Percentiles rank a stretch among this genome's conserved stretches.
Evolutionary conservation across 2,888 invertebrate genomes (phyloP).

Genomic region (Morpho deidamia): DNA sequence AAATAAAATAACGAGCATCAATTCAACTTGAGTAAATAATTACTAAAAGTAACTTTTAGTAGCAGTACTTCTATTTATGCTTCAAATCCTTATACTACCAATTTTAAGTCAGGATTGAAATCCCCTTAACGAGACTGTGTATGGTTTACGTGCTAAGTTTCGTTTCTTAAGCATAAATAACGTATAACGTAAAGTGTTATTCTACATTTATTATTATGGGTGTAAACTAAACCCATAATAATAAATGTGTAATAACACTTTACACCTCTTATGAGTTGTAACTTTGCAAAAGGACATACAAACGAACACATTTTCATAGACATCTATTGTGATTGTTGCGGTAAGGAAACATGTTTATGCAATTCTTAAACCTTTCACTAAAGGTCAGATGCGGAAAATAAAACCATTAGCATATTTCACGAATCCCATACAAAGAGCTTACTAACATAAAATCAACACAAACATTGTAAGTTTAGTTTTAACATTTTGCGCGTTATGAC

Average conservation of each 20-base stretch:
- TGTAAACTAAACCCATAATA: background rate
- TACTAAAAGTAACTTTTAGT: too few relatives aligned
- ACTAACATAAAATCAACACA: conserved; percentile 32
- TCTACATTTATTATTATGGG: too few relatives aligned
- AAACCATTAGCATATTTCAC: conserved; percentile 32
- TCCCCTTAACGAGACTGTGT: too few relatives aligned
- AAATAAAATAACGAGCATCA: too few relatives aligned
- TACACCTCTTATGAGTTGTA: background rate
- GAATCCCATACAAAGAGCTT: conserved; percentile 25
- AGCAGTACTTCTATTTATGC: too few relatives aligned
- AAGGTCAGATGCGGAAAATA: conserved; percentile 24
- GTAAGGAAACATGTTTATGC: conserved; percentile 12
- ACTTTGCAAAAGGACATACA: too few relatives aligned
- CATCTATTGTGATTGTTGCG: conserved; percentile 17
- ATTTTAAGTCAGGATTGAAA: too few relatives aligned
- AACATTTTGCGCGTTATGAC: conserved; percentile 44
- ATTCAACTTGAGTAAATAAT: too few relatives aligned
- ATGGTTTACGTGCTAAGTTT: too few relatives aligned
- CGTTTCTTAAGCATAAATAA: too few relatives aligned
- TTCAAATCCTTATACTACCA: too few relatives aligned
- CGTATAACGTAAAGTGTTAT: too few relatives aligned
- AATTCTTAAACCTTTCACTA: conserved; percentile 11
- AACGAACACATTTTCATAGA: conserved; percentile 9
- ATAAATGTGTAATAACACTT: background rate
- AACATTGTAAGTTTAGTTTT: conserved; percentile 48